Evolutionary conservation across 2,888 invertebrate species (phyloP).

Genomic region (Andricus quercusramuli): DNA sequence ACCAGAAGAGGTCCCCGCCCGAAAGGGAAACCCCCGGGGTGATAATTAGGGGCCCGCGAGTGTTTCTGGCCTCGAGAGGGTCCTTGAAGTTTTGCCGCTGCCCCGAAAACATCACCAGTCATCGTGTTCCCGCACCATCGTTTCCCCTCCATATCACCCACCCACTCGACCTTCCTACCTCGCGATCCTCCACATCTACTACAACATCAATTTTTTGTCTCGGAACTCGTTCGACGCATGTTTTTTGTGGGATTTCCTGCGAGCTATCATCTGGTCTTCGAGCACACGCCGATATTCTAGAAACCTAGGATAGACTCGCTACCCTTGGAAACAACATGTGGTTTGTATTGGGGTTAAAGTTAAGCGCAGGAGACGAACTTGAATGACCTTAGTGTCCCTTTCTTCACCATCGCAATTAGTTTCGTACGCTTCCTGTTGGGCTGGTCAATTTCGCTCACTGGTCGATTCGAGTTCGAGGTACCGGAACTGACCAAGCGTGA

Average conservation of each 20-base stretch:
- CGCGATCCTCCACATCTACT: slow-evolving; percentile 31
- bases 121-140: slow-evolving; percentile 47
- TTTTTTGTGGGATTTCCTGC: slow-evolving; percentile 42
- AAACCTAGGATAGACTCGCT: neutral
- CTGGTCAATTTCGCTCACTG: slow-evolving; percentile 1
- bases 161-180: slow-evolving; percentile 40
- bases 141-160: slow-evolving; percentile 34
- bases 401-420: neutral
- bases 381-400: neutral
- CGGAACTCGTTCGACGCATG: slow-evolving; percentile 47
- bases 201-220: slow-evolving; percentile 41
- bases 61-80: slow-evolving; percentile 75
- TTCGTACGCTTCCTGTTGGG: slow-evolving; percentile 8
- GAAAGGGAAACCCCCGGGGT: slow-evolving; percentile 77
- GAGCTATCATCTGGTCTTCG: slow-evolving; percentile 57
- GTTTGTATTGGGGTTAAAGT: neutral
- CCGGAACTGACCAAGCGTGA: slow-evolving; percentile 10
- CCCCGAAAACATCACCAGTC: slow-evolving; percentile 62
- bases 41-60: slow-evolving; percentile 78
- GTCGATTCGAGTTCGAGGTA: neutral
- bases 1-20: slow-evolving; percentile 72
- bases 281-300: slow-evolving; percentile 20
- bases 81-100: slow-evolving; percentile 77
- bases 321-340: slow-evolving; percentile 29
- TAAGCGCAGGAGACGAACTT: slow-evolving; percentile 8